phyloP scores from a whole-genome alignment of 2,888 invertebrate genomes.

The Smittia sp. region DNA sequence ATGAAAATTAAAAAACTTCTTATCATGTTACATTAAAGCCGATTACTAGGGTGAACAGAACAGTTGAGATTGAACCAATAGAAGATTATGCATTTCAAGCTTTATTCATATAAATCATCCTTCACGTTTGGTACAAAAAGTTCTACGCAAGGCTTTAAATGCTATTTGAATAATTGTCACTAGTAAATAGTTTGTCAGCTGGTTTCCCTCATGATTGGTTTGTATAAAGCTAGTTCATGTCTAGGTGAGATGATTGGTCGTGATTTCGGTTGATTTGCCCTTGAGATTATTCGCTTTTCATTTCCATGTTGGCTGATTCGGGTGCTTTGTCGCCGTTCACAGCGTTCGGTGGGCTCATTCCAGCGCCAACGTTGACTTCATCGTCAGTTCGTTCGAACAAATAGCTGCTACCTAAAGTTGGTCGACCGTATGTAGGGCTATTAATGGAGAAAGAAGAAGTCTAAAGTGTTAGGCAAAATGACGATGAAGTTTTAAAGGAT shows the following conservation, averaged over 20 bases:
- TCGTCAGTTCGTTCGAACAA: conserved; percentile 49
- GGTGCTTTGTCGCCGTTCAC: conserved; percentile 37
- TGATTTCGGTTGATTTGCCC: neutral
- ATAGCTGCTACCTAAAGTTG: conserved; percentile 52
- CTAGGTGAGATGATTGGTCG: neutral
- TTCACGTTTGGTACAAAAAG: too few species aligned
- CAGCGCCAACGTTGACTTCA: conserved; percentile 41
- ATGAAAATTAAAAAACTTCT: too few species aligned
- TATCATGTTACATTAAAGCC: too few species aligned
- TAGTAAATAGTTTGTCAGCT: neutral
- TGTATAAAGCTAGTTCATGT: conserved; percentile 9
- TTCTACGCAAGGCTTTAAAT: neutral
- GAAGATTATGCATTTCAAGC: too few species aligned
- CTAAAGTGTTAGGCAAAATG: conserved; percentile 24
- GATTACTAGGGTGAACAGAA: too few species aligned
- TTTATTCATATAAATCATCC: too few species aligned
- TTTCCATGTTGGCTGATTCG: conserved; percentile 40
- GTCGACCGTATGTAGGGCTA: conserved; percentile 53
- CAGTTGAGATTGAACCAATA: too few species aligned
- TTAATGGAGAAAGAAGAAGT: conserved; percentile 51
- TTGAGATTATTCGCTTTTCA: conserved; percentile 35
- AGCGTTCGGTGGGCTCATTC: conserved; percentile 46
- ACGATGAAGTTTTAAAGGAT: conserved; percentile 2
- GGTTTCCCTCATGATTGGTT: neutral
- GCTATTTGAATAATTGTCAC: neutral